phyloP scores from a whole-genome alignment of 1,140 invertebrate genomes.

The Plodia interpunctella region DNA sequence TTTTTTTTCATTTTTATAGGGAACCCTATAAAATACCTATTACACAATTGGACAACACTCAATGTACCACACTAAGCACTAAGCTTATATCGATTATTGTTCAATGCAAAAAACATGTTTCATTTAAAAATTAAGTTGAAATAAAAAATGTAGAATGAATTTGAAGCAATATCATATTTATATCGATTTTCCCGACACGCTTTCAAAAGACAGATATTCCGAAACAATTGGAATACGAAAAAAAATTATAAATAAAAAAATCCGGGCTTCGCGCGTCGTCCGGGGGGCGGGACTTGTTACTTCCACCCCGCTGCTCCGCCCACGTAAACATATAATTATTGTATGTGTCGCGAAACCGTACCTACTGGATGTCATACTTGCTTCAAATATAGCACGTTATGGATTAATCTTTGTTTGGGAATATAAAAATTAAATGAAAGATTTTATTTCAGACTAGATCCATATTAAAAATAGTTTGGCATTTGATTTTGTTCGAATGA shows the following conservation, averaged over 20 bases:
- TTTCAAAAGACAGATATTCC: conserved; percentile 1
- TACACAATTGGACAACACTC: too few relatives aligned
- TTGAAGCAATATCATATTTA: conserved; percentile 18
- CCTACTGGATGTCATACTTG: neutral
- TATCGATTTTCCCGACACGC: conserved; percentile 10
- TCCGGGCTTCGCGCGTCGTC: conserved; percentile 12
- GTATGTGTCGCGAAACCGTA: conserved; percentile 15
- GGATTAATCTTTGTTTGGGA: neutral
- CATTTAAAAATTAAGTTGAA: too few relatives aligned
- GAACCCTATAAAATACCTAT: too few relatives aligned
- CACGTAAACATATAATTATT: conserved; percentile 59
- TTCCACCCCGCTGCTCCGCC: conserved; percentile 54
- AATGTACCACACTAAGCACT: too few relatives aligned
- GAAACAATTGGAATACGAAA: conserved; percentile 7
- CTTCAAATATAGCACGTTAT: neutral
- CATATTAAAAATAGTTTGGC: too few relatives aligned
- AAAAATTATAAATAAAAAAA: conserved; percentile 15
- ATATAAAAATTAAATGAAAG: too few relatives aligned
- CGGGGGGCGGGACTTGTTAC: conserved; percentile 48
- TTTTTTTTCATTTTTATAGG: too few relatives aligned
- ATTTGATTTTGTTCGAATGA: too few relatives aligned
- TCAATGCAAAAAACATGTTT: too few relatives aligned
- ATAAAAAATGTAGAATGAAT: too few relatives aligned
- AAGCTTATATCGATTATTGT: too few relatives aligned
- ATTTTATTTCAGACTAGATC: too few relatives aligned